Evolutionary conservation across 2,888 invertebrate species (phyloP).

Genomic region (Drosophila pseudotakahashii): DNA sequence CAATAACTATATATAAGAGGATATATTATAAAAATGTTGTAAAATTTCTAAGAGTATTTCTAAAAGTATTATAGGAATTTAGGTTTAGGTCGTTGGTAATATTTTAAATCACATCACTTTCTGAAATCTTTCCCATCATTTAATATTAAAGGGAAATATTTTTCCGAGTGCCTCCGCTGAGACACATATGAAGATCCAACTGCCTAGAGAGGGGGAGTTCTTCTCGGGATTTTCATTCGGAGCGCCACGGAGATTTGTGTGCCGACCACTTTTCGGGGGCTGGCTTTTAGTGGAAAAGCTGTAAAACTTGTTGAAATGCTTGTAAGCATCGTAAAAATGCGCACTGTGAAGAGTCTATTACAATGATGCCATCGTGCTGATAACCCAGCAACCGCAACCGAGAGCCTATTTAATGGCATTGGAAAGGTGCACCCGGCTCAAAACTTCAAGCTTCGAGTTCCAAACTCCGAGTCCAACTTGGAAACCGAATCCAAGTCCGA

Average conservation of each 20-base stretch:
- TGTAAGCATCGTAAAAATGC: conserved; percentile 74
- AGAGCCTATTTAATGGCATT: conserved; percentile 39
- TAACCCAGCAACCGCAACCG: conserved; percentile 44
- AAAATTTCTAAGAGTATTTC: too few species aligned
- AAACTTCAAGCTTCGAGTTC: background rate
- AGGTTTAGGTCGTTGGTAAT: too few species aligned
- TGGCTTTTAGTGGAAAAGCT: conserved; percentile 76
- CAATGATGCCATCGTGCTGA: conserved; percentile 73
- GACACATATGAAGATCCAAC: conserved; percentile 5
- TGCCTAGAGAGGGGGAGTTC: conserved; percentile 30
- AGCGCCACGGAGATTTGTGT: conserved; percentile 49
- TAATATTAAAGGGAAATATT: background rate
- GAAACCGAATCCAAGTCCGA: conserved; percentile 25
- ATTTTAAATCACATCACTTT: too few species aligned
- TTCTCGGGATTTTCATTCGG: conserved; percentile 53
- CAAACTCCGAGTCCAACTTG: background rate
- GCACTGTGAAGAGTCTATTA: conserved; percentile 73
- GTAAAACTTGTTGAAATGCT: conserved; percentile 80
- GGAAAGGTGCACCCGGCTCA: conserved; percentile 38
- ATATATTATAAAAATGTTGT: too few species aligned
- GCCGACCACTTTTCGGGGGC: conserved; percentile 60
- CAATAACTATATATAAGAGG: too few species aligned
- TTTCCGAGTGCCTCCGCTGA: background rate
- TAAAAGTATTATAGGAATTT: too few species aligned
- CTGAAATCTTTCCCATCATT: background rate